Percentiles rank a stretch among this genome's conserved stretches.
Conservation (phyloP, 2,113 vertebrate genomes). For the Atrichornis clamosus region DNA sequence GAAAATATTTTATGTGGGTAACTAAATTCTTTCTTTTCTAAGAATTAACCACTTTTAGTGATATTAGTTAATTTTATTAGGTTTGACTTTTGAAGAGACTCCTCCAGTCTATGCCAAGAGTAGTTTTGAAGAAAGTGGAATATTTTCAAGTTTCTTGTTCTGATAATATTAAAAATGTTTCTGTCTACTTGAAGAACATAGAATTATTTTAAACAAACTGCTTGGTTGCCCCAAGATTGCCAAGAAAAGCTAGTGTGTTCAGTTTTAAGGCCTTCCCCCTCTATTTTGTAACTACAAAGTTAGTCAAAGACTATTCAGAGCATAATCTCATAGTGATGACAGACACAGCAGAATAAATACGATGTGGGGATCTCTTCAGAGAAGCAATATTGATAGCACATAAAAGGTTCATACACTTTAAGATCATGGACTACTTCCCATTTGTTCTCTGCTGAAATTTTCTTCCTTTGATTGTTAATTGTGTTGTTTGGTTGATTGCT, state of each 20-base stretch:
- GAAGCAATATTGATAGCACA: neutral
- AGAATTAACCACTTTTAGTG: neutral
- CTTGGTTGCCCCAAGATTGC: neutral
- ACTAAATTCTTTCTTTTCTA: neutral
- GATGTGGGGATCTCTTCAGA: neutral
- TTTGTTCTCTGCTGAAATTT: neutral
- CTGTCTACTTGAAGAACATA: neutral
- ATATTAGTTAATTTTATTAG: neutral
- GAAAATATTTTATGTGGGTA: neutral
- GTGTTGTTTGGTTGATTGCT: neutral
- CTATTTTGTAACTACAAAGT: neutral
- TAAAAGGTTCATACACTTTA: neutral
- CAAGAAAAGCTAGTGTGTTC: neutral
- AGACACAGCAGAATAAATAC: neutral
- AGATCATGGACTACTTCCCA: neutral
- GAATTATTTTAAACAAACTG: neutral
- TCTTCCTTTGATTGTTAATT: slow-evolving; percentile 5
- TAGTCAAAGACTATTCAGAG: neutral
- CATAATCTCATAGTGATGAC: neutral
- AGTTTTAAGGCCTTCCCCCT: neutral
- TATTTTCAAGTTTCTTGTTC: neutral
- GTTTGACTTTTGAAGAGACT: neutral
- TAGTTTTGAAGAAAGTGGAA: neutral
- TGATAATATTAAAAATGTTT: neutral
- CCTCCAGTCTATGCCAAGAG: neutral